Conservation (phyloP, 2,113 vertebrate species). For the Trichechus manatus region DNA sequence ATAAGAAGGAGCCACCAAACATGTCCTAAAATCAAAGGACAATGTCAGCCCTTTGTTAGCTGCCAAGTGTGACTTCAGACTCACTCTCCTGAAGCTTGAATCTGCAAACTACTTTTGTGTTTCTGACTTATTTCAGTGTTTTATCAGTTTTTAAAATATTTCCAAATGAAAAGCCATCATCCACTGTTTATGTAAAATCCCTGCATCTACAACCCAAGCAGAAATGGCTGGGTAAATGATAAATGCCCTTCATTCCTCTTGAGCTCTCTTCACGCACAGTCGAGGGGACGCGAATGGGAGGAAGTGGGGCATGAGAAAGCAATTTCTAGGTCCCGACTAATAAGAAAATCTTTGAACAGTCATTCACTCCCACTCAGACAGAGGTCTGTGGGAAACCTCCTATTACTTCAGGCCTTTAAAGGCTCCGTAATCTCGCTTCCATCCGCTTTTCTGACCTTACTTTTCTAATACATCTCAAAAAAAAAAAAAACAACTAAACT, state of each 20-base stretch:
- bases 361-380: not conserved
- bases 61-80: not conserved
- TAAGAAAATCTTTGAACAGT: not conserved
- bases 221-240: not conserved
- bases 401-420: not conserved
- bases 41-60: not conserved
- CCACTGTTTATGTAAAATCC: not conserved
- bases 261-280: not conserved
- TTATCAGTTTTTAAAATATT: not conserved
- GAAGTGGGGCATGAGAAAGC: constrained; percentile 21
- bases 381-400: not conserved
- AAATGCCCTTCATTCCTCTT: not conserved
- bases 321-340: not conserved
- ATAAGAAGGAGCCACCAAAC: not conserved
- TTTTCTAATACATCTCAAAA: not conserved
- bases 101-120: not conserved
- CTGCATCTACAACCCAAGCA: not conserved
- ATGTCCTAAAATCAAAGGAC: not conserved
- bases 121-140: not conserved
- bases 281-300: not conserved
- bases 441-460: constrained; percentile 11
- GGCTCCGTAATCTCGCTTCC: not conserved
- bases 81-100: not conserved
- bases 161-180: not conserved
- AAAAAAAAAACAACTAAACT: not conserved